Percentiles rank a stretch among this genome's conserved stretches.
Conservation (phyloP, 2,797 vertebrate genomes). For the Tragopan temminckii region DNA sequence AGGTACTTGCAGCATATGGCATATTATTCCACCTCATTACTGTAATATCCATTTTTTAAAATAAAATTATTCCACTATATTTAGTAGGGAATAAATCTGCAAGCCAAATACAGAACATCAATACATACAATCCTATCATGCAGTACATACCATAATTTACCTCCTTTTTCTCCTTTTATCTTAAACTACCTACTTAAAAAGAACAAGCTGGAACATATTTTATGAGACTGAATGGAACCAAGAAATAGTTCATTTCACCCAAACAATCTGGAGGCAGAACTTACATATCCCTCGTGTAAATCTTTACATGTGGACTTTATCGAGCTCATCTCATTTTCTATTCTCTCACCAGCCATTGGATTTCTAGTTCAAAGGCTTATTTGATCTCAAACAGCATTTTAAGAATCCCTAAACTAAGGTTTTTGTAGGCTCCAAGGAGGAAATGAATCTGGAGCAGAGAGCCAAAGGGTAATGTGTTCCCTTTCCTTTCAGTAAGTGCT, state of each 20-base stretch:
- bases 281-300: neutral
- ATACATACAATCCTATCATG: neutral
- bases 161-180: neutral
- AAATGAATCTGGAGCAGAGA: neutral
- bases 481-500: neutral
- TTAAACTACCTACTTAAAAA: neutral
- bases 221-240: neutral
- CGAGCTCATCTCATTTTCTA: neutral
- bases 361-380: neutral
- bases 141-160: neutral
- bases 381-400: neutral
- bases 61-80: neutral
- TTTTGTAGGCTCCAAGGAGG: neutral
- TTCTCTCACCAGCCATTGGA: neutral
- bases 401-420: neutral
- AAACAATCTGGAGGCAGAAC: neutral
- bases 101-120: conserved; percentile 1
- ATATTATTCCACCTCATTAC: conserved; percentile 9
- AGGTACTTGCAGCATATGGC: conserved; percentile 13
- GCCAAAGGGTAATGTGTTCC: neutral
- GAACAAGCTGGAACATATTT: neutral
- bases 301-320: neutral
- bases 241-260: neutral
- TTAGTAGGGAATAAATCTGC: conserved; percentile 21
- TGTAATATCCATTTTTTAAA: neutral